Percentiles rank a stretch among this genome's conserved stretches.
Evolutionary conservation across 2,113 vertebrate species (phyloP).

Genomic region (Lepus timidus): DNA sequence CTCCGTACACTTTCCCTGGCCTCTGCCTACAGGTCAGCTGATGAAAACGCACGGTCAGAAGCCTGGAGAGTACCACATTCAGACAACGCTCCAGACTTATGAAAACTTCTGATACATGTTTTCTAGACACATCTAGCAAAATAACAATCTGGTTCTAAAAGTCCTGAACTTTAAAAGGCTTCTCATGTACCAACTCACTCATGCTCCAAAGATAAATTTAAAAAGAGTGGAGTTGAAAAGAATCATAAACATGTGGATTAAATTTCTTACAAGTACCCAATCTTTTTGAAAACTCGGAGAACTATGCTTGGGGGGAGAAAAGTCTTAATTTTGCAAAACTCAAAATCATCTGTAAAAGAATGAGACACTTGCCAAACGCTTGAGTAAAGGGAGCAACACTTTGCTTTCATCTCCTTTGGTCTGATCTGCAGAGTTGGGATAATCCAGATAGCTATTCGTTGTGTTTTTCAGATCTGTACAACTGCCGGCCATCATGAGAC

Average conservation of each 20-base stretch:
- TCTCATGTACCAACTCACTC: conserved; percentile 61
- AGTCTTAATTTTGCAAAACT: conserved; percentile 69
- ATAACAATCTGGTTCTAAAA: conserved; percentile 75
- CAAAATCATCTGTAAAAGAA: neutral
- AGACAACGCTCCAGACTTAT: neutral
- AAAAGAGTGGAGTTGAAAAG: conserved; percentile 72
- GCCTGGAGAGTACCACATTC: neutral
- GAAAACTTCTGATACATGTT: conserved; percentile 57
- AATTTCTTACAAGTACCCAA: conserved; percentile 75
- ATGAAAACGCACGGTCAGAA: neutral
- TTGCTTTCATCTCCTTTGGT: conserved; percentile 63
- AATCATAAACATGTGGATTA: conserved; percentile 82
- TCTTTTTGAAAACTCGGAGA: conserved; percentile 75
- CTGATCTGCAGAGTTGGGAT: neutral
- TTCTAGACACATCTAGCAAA: conserved; percentile 68
- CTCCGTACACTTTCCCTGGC: rapidly evolving
- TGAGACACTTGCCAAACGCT: conserved; percentile 18
- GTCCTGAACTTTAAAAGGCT: conserved; percentile 77
- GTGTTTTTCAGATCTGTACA: neutral
- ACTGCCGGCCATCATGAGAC: neutral
- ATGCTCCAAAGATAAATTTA: conserved; percentile 79
- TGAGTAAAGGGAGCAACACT: neutral
- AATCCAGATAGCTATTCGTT: neutral
- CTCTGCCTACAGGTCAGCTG: neutral
- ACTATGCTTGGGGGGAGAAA: conserved; percentile 30